Conservation (phyloP, 2,113 vertebrate species). For the Labeo catla region DNA sequence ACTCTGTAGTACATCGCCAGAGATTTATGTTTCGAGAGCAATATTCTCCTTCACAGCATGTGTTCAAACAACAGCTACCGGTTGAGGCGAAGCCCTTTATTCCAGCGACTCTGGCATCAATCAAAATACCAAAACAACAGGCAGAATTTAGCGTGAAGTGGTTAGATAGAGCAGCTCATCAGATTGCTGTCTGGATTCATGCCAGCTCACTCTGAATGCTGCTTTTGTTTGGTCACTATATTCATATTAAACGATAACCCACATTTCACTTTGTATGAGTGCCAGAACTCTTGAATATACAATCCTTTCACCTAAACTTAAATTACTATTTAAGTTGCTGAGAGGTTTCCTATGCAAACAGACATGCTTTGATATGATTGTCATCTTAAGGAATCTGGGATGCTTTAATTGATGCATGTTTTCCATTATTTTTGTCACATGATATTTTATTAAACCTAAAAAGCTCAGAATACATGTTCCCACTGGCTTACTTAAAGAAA, state of each 20-base stretch:
- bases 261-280: slow-evolving; percentile 10
- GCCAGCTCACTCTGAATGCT: slow-evolving; percentile 59
- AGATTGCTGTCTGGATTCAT: slow-evolving; percentile 53
- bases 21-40: neutral
- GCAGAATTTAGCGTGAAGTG: slow-evolving; percentile 12
- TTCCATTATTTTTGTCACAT: neutral
- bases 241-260: slow-evolving; percentile 55
- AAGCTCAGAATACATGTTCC: too few species aligned
- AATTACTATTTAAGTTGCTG: neutral
- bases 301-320: neutral
- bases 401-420: neutral
- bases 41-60: slow-evolving; percentile 19
- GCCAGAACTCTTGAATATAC: neutral
- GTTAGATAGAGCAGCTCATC: slow-evolving; percentile 29
- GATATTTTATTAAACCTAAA: too few species aligned
- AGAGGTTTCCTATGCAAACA: too few species aligned
- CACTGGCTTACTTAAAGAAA: too few species aligned
- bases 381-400: neutral
- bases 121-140: slow-evolving; percentile 41
- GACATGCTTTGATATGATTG: neutral
- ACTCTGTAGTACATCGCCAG: neutral
- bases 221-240: slow-evolving; percentile 53
- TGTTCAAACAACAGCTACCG: neutral
- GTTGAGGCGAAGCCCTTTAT: neutral
- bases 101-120: slow-evolving; percentile 14